Percentiles rank a stretch among this genome's conserved stretches.
phyloP scores from a whole-genome alignment of 2,797 vertebrate species.

The Aphelocoma californica region DNA sequence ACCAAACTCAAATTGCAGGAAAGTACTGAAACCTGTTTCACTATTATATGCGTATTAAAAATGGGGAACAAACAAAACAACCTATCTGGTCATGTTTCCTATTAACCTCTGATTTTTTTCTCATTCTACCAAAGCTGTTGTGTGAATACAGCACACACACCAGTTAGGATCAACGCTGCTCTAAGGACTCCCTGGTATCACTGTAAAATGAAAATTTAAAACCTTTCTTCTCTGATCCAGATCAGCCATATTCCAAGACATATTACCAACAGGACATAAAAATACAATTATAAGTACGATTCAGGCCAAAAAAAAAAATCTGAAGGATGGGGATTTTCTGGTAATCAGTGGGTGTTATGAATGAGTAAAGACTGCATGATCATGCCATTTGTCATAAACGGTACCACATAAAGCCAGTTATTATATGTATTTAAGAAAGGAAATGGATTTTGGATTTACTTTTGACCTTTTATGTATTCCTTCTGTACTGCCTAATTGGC shows the following conservation, averaged over 20 bases:
- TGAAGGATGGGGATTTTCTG: constrained; percentile 65
- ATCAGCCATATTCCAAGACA: constrained; percentile 12
- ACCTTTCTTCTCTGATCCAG: constrained; percentile 14
- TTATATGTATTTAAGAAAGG: constrained; percentile 29
- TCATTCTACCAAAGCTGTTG: constrained; percentile 68
- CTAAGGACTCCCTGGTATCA: not conserved
- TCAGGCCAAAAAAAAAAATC: constrained; percentile 41
- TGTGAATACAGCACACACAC: constrained; percentile 34
- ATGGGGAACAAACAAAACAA: constrained; percentile 71
- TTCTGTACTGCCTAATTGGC: constrained; percentile 5
- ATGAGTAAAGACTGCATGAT: constrained; percentile 69
- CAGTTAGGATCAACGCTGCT: not conserved
- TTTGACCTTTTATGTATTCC: constrained; percentile 3
- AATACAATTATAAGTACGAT: constrained; percentile 53
- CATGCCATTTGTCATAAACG: constrained; percentile 63
- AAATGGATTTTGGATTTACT: constrained; percentile 32
- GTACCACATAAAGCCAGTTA: constrained; percentile 52
- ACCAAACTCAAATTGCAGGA: not conserved
- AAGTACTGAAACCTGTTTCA: constrained; percentile 53
- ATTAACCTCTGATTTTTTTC: constrained; percentile 74
- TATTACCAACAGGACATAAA: constrained; percentile 47
- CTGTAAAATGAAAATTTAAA: not conserved
- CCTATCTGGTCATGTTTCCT: constrained; percentile 74
- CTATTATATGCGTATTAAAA: constrained; percentile 73
- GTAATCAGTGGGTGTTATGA: constrained; percentile 65